phyloP scores from a whole-genome alignment of 2,888 invertebrate genomes.

The Cybosia mesomella region DNA sequence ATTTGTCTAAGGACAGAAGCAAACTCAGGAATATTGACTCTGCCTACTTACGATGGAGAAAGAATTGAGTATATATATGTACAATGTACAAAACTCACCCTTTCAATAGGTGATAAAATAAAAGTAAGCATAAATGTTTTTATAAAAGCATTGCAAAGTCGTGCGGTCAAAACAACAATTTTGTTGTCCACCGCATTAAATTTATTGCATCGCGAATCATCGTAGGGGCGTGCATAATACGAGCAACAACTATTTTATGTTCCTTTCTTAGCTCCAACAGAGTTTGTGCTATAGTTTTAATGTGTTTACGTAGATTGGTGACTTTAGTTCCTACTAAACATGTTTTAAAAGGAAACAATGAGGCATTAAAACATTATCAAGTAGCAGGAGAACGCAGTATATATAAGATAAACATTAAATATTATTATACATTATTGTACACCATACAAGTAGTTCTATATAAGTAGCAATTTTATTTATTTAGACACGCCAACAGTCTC shows the following conservation, averaged over 20 bases:
- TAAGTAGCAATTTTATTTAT: background rate
- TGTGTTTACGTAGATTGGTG: slow-evolving; percentile 51
- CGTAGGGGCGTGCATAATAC: slow-evolving; percentile 84
- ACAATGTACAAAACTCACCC: slow-evolving; percentile 64
- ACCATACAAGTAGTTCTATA: too few species aligned
- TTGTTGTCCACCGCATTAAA: slow-evolving; percentile 83
- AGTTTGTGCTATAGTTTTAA: slow-evolving; percentile 68
- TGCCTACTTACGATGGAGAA: background rate
- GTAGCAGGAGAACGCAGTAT: background rate
- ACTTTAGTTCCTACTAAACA: slow-evolving; percentile 29
- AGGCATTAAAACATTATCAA: slow-evolving; percentile 20
- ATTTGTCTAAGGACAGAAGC: background rate
- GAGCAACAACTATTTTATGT: slow-evolving; percentile 80
- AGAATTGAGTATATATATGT: background rate
- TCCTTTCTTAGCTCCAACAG: slow-evolving; percentile 70
- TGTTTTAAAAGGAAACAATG: slow-evolving; percentile 22
- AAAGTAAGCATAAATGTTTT: slow-evolving; percentile 63
- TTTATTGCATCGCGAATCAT: slow-evolving; percentile 83
- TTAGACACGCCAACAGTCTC: too few species aligned
- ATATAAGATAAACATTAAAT: too few species aligned
- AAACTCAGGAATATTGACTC: background rate
- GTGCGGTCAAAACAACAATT: slow-evolving; percentile 85
- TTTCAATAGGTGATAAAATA: slow-evolving; percentile 71
- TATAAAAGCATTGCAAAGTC: slow-evolving; percentile 70
- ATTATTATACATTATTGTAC: too few species aligned